A percentile compares a stretch with the other conserved stretches of the same genome.
phyloP scores from a whole-genome alignment of 2,888 invertebrate species.

The Argyra leucocephala region DNA sequence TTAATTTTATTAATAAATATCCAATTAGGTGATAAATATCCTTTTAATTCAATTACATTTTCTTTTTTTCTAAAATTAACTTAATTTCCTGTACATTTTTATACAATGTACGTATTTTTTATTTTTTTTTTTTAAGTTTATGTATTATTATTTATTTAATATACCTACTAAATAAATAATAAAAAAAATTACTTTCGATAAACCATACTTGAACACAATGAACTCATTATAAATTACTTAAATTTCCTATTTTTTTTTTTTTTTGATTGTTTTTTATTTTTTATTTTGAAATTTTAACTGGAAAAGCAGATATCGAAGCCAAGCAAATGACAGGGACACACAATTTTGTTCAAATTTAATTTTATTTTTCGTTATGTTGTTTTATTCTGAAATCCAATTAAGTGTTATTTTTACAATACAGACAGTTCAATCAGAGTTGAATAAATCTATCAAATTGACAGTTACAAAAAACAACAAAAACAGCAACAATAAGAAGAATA shows the following conservation, averaged over 20 bases:
- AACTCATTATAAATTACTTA: background rate
- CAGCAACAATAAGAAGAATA: background rate
- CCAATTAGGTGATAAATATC: too few species aligned
- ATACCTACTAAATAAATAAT: background rate
- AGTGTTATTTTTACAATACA: background rate
- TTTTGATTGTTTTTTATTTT: too few species aligned
- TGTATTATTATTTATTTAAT: too few species aligned
- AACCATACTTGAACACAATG: background rate
- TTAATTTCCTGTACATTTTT: background rate
- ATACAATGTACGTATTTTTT: too few species aligned
- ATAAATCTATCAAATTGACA: conserved; percentile 3
- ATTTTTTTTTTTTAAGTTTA: too few species aligned
- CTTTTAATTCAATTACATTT: too few species aligned
- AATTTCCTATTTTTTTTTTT: background rate
- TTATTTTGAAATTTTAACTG: too few species aligned
- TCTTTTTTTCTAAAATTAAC: background rate
- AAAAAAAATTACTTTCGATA: background rate
- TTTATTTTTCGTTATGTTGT: background rate
- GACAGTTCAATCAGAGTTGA: background rate
- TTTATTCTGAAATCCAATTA: background rate
- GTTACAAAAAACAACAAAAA: background rate
- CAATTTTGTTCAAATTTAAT: background rate
- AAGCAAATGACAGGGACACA: background rate
- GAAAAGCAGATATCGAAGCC: background rate
- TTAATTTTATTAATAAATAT: too few species aligned